Percentiles rank a stretch among this genome's conserved stretches.
These are phyloP conservation scores for Lasioglossum pauxillum DNA, from an alignment of 2,888 invertebrate genomes.

Conservation along the genomic window DNA sequence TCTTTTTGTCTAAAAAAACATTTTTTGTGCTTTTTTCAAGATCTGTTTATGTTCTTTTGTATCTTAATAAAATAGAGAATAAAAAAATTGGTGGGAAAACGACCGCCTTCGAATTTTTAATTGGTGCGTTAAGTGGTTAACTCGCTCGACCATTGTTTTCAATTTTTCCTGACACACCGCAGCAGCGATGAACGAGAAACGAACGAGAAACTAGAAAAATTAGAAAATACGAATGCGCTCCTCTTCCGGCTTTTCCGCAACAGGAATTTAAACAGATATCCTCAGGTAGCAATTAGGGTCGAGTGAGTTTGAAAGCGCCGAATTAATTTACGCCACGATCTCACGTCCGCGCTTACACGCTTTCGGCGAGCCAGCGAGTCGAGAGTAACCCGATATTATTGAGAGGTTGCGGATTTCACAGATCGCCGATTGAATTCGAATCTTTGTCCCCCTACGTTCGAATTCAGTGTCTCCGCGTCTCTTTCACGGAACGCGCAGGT, in stretches of 20 bases:
- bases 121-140: no score
- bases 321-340: background rate
- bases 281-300: background rate
- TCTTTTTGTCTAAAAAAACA: no score
- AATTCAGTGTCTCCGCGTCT: background rate
- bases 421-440: background rate
- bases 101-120: no score
- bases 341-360: background rate
- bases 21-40: no score
- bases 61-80: no score
- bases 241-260: background rate
- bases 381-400: slow-evolving; percentile 6
- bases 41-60: no score
- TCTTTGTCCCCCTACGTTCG: background rate
- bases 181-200: no score
- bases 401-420: background rate
- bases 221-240: background rate
- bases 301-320: background rate
- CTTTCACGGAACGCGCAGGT: background rate
- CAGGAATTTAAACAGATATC: background rate
- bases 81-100: no score
- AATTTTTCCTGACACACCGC: no score
- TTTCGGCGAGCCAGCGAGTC: background rate
- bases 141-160: no score
- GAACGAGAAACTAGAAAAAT: no score